Evolutionary conservation across 2,797 vertebrate species (phyloP).

Genomic region (Coranthus polyacanthus): DNA sequence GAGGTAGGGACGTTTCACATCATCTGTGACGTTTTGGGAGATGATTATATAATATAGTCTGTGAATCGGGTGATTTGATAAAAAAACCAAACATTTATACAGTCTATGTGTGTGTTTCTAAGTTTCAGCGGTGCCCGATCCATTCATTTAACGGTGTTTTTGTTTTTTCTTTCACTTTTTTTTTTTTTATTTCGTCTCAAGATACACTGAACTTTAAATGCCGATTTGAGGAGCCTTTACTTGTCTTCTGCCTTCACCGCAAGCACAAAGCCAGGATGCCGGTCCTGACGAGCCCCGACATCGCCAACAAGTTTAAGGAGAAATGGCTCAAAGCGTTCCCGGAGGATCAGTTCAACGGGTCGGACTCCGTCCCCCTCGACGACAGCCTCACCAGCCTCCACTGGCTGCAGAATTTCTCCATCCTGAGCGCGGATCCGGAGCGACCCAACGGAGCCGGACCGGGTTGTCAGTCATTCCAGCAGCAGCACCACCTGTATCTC

Average conservation of each 20-base stretch:
- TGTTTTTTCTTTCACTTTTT: constrained; percentile 2
- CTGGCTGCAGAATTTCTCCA: constrained; percentile 92
- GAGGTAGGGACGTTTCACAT: constrained; percentile 48
- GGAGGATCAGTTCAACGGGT: constrained; percentile 74
- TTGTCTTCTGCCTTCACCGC: constrained; percentile 10
- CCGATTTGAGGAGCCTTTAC: constrained; percentile 43
- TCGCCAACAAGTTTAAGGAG: constrained; percentile 83
- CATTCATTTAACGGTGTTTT: background rate
- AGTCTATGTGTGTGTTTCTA: too few relatives aligned
- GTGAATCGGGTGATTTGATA: background rate
- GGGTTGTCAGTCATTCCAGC: constrained; percentile 74
- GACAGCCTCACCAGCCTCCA: constrained; percentile 92
- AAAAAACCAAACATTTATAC: background rate
- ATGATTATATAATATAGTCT: background rate
- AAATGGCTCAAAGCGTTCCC: constrained; percentile 81
- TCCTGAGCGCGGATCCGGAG: constrained; percentile 86
- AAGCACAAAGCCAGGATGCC: constrained; percentile 81
- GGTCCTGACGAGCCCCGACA: constrained; percentile 83
- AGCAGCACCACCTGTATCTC: constrained; percentile 73
- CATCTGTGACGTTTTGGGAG: background rate
- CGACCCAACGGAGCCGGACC: constrained; percentile 66
- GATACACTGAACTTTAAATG: constrained; percentile 68
- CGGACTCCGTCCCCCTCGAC: constrained; percentile 80
- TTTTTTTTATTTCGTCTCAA: constrained; percentile 16
- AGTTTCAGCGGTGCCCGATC: background rate